Evolutionary conservation across 92 coral and sea anemone species (phyloP), one percentile per base, ranked within the genome.

Genomic region (Heliopora coerulea): DNA sequence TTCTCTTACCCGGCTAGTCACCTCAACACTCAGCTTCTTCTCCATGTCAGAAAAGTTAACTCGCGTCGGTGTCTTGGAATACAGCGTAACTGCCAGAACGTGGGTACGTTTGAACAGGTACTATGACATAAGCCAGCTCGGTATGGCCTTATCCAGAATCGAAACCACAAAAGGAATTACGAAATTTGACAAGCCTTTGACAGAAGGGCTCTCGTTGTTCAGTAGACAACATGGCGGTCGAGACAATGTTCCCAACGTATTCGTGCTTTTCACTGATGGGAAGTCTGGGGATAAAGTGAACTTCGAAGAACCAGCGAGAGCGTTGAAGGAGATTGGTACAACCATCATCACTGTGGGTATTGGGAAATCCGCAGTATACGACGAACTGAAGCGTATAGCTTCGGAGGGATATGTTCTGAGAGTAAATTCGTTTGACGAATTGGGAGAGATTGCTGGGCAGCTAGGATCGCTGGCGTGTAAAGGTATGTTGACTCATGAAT

Each of bases 291-390:
- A 15, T 31, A 50, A 72, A 19, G 96, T 82, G 49, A 79, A 86
- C 21, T 81, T 90, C 14, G 54, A 78, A 42, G 65, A 81, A 9
- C 82, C 82, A 1, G 88, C 84, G 11, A 79, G 79, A 33, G 62
- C 68, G 2, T 80, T 93, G 63, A 86, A 83, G 70, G 80, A 72
- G 25, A 62, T 72, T 28, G 74, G 69, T 13, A 73, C 91, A 40
- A 87, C 80, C 52, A 85, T 93, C 12, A 78, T 90, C 32, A 95
- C 70, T 30, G 78, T 93, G 42, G 96, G 96, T 14, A 88, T 90
- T 39, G 96, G 95, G 39, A 72, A 76, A 8, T 52, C 62, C 60
- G 81, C 78, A 26, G 78, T 83, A 0, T 52, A 59, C 4, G 62
- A 50, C 27, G 75, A 86, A 59, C 52, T 89, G 70, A 37, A 62